Evolutionary conservation across 2,797 vertebrate genomes (phyloP).

Genomic region (Apodemus agrarius): DNA sequence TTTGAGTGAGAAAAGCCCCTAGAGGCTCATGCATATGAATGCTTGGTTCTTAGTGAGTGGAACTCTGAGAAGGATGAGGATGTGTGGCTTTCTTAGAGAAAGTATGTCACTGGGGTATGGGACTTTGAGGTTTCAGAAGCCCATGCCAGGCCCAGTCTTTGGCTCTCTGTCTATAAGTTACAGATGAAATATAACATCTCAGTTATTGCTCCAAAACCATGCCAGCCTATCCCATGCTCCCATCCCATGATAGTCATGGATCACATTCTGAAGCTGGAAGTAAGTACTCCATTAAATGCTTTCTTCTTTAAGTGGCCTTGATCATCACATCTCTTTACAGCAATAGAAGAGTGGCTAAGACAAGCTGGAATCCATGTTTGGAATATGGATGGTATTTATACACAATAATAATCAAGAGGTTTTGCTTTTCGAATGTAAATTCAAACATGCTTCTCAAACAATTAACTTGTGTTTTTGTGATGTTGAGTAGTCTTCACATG

Average conservation of each 20-base stretch:
- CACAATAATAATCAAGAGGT: constrained; percentile 37
- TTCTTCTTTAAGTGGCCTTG: background rate
- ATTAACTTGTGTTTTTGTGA: constrained; percentile 54
- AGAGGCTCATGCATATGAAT: background rate
- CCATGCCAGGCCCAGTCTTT: background rate
- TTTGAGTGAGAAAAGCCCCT: background rate
- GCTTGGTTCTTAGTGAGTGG: background rate
- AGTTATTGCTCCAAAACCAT: background rate
- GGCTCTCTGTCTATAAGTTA: background rate
- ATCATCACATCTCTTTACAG: background rate
- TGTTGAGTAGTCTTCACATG: constrained; percentile 44
- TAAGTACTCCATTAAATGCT: background rate
- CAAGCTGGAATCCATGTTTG: constrained; percentile 55
- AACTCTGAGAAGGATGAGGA: background rate
- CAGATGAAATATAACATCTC: background rate
- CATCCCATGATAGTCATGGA: background rate
- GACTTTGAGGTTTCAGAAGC: background rate
- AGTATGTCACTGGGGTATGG: background rate
- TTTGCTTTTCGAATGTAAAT: constrained; percentile 68
- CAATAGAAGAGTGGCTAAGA: background rate
- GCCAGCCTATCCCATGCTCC: background rate
- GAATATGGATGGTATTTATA: constrained; percentile 9
- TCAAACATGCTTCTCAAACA: constrained; percentile 57
- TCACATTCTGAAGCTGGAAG: background rate
- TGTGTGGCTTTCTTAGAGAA: background rate